Evolutionary conservation across 2,888 invertebrate species (phyloP), one percentile per base, ranked within the genome.

Genomic region (Yponomeuta evonymella): DNA sequence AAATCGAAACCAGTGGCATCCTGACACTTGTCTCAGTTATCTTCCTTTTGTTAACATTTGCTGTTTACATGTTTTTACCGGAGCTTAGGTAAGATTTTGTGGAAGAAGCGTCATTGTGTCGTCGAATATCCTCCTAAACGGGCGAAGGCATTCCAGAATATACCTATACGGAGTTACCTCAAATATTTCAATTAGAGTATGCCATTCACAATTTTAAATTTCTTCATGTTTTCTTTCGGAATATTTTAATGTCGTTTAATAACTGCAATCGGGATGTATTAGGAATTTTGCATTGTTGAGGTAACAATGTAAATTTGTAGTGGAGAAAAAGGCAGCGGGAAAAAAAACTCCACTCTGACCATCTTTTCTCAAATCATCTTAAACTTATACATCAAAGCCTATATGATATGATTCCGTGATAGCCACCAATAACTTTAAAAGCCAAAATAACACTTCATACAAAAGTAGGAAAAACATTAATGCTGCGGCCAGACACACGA

Each of bases 51-150:
- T 78, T 91, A 11, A 95, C 95, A 0, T 84, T 95, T 48, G 80
- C 90, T 0, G 93, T 95, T 3, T 96, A 95, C 80, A 79, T 87
- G 67, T 86, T 91, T 69, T 81, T 95, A 36, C 94, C 95, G 8
- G 93, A 94, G 79, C 82, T 95, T 78, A 90, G 95, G 84, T 94
- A 88, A 78, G 81, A 58, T 15, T 73, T 58, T 65, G 48, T n/a
- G 58, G 1, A 1, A n/a, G 65, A 9, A 2, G 12, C 8, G 29
- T 30, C 6, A 64, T 10, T 11, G 64, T 64, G 11, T 29, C 1
- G 4, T 33, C 33, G 33, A 33, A 33, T 23, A 23, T 23, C 23
- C 23, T 6, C 12, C 11, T 9, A 58, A 11, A 58, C 58, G 2
- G 58, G 36, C 36, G 36, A 43, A 8, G 43, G 8, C 6, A 43